Conservation (phyloP, 2,797 vertebrate genomes). For the Rhynchotus rufescens region DNA sequence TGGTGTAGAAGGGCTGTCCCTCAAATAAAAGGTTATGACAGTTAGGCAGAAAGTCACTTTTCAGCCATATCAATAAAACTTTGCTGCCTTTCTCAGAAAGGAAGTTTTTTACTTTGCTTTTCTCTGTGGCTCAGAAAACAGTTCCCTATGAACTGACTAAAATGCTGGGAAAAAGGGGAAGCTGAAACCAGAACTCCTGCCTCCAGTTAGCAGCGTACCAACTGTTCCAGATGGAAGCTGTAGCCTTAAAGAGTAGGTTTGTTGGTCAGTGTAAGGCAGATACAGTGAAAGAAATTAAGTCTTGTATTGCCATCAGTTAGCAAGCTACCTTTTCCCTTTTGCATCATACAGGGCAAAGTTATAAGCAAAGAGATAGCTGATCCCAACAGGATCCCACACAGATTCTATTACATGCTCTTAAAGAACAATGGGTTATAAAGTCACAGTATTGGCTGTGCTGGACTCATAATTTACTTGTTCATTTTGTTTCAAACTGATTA, state of each 20-base stretch:
- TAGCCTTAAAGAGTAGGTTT: not conserved
- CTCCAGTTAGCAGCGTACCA: not conserved
- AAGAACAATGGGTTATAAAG: not conserved
- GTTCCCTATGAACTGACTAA: not conserved
- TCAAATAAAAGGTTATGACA: not conserved
- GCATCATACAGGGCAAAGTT: fast-evolving
- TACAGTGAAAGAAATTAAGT: not conserved
- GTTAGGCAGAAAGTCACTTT: not conserved
- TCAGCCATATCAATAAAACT: not conserved
- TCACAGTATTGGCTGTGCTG: not conserved
- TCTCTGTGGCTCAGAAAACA: not conserved
- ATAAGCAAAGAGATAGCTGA: not conserved
- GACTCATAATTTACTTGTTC: not conserved
- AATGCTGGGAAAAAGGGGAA: not conserved
- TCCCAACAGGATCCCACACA: not conserved
- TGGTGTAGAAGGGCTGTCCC: not conserved
- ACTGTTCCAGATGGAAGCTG: not conserved
- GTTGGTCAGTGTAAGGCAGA: not conserved
- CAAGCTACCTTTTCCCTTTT: not conserved
- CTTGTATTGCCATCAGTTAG: not conserved
- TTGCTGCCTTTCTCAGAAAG: not conserved
- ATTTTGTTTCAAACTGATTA: not conserved
- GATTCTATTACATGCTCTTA: not conserved
- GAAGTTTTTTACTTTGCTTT: not conserved
- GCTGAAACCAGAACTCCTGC: not conserved